Percentiles rank a stretch among this genome's conserved stretches.
These are phyloP conservation scores for Carassius auratus DNA, from an alignment of 2,113 vertebrate species.

Conservation along the genomic window DNA sequence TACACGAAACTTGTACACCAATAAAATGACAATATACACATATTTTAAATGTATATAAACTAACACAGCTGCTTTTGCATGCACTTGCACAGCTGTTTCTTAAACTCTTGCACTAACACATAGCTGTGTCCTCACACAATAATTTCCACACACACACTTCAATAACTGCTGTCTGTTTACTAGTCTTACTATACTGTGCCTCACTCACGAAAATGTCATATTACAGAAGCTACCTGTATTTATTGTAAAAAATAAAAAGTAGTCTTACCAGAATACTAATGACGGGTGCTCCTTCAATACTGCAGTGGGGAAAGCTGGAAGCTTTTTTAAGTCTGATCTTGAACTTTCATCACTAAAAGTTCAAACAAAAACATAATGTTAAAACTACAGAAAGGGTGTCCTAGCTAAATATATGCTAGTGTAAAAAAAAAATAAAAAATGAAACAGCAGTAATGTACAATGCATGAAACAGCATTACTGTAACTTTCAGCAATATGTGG, in stretches of 20 bases:
- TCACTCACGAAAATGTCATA: neutral
- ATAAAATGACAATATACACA: neutral
- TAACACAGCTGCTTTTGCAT: slow-evolving; percentile 41
- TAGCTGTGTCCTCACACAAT: slow-evolving; percentile 19
- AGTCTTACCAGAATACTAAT: slow-evolving; percentile 88
- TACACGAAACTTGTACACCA: neutral
- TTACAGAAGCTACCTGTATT: neutral
- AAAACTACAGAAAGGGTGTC: neutral
- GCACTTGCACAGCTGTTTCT: slow-evolving; percentile 24
- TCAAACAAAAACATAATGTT: neutral
- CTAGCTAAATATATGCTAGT: neutral
- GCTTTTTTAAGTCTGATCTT: slow-evolving; percentile 85
- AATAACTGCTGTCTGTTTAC: slow-evolving; percentile 57
- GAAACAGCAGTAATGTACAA: neutral
- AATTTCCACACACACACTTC: slow-evolving; percentile 38
- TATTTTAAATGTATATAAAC: neutral
- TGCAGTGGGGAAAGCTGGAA: slow-evolving; percentile 88
- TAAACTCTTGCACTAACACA: neutral
- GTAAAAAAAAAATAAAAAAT: neutral
- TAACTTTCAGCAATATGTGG: no score
- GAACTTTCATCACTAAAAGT: slow-evolving; percentile 84
- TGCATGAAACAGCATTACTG: neutral
- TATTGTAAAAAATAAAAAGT: neutral
- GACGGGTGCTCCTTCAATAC: slow-evolving; percentile 94
- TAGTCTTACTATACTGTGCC: slow-evolving; percentile 13